Evolutionary conservation across 2,888 invertebrate species (phyloP), one percentile per base, ranked within the genome.

Genomic region (Eueremaeus valkanovi): DNA sequence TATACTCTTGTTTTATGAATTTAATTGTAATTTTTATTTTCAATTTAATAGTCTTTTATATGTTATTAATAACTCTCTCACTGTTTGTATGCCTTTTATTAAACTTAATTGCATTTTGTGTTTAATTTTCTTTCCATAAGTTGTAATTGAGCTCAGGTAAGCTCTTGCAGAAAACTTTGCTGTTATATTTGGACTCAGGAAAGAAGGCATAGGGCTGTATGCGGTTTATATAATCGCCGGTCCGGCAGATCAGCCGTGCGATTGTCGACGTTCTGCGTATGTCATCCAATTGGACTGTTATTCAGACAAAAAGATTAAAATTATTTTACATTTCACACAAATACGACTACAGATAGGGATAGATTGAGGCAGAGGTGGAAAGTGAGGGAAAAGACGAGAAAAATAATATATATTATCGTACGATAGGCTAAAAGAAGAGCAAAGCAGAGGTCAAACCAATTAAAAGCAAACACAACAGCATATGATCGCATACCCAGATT

Each of bases 181-280:
- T 13, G 29, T 75, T 75, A 6, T 40, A 68, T n/a, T 21, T 24
- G 36, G 70, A 72, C 33, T 45, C 49, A 16, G 49, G 70, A 18
- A 40, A 75, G 49, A 75, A 75, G n/a, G 70, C 33, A 16, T 75
- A 49, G 8, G 16, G 70, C 49, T 75, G 75, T 18, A 75, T 40
- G 16, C n/a, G 5, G 21, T 24, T n/a, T 21, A 45, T 24, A 31
- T 68, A 36, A 40, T 70, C 40, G n/a, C 33, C 3, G 49, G 74
- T 76, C 27, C 66, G 51, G 51, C 77, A 77, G 18, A 77, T 40
- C 6, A 77, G 18, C 18, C 76, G 76, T 27, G 77, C 58, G 72
- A 77, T 31, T 42, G 77, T 49, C 1, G 76, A 18, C 3, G 73
- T 72, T 16, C 36, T 33, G 29, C 72, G 33, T 36, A 77, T 76